Base-by-base conservation (phyloP, 2,888 invertebrate genomes). In the Lasioglossum leucozonium region DNA sequence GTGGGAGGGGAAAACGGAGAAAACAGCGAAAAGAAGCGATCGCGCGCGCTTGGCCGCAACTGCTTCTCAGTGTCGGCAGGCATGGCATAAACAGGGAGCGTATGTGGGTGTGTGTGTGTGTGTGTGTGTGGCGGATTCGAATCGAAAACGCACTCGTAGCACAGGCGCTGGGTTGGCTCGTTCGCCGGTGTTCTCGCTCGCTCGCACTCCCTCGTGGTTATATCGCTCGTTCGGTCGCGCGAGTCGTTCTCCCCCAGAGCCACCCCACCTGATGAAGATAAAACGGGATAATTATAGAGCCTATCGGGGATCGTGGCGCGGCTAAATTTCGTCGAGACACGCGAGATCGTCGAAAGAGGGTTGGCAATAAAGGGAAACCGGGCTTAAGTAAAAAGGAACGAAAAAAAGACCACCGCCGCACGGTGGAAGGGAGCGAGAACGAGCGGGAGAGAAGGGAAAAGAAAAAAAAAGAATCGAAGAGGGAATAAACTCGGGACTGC, bases 271-370 rank as follows among this genome's bases (percentile, higher is more conserved):
- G 93, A 93, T 94, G 93, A 94, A 94, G 94, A 94, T 94, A 94
- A 94, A 94, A 94, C 92, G 92, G 93, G 92, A 94, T 94, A 94
- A 94, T 94, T 94, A 93, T 93, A 93, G 94, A 92, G 93, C 91
- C 93, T 94, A 93, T 93, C 93, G 92, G 92, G 86, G 92, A 93
- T 94, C 93, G 92, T 88, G 91, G 91, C 88, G 89, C 91, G 87
- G 93, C 93, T 94, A 93, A 93, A 94, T 94, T 94, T 94, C 91
- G 91, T 90, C 89, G 90, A 88, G 92, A 88, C 94, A 94, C 94
- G 94, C 94, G 92, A 94, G 92, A 93, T 92, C 92, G 91, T 90
- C 91, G 92, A 92, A 93, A 92, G 92, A 90, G 91, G 90, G 91
- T 87, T 88, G 91, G 89, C 91, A 90, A 90, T 91, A 90, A 91